Evolutionary conservation across 2,113 vertebrate genomes (phyloP), one percentile per base, ranked within the genome.

Genomic region (Zootoca vivipara): DNA sequence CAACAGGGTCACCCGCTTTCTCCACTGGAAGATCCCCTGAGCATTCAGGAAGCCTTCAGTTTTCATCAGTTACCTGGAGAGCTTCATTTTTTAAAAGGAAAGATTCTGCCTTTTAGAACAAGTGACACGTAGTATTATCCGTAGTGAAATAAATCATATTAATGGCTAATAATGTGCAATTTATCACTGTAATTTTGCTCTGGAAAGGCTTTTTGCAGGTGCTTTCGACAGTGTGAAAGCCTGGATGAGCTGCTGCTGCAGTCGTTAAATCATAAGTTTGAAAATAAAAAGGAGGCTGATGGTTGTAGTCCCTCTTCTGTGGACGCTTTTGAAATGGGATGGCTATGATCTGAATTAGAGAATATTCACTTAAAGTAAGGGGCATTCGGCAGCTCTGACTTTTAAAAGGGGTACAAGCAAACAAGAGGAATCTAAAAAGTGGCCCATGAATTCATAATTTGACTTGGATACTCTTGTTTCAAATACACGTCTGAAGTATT

Each of bases 101-200:
- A 64, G 69, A 16, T 7, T 30, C 75, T 74, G 33, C 58, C 64
- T 89, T 85, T 81, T 58, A 58, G 79, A 85, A 33, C 67, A 85
- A 16, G 38, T 75, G 42, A 82, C 33, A n/a, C 67, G 13, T 26
- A 82, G 28, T 20, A 69, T 74, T 67, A 46, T 56, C 58, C 24
- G 5, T 62, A 77, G 20, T 82, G 62, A 85, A 89, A 89, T 86
- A 64, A 86, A 82, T 75, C 78, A 89, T 75, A 82, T 52, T 65
- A 77, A 67, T 85, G 40, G 58, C 28, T 82, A 69, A 82, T 86
- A 82, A 86, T 73, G 62, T 69, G 42, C 78, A 86, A 67, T 85
- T 67, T 73, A 74, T 75, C 24, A 38, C 40, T 56, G 38, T 67
- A 89, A 83, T 52, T 74, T 85, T 82, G 30, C 56, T 28, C 58